Base-by-base conservation (phyloP, 2,113 vertebrate genomes). In the Motacilla alba region DNA sequence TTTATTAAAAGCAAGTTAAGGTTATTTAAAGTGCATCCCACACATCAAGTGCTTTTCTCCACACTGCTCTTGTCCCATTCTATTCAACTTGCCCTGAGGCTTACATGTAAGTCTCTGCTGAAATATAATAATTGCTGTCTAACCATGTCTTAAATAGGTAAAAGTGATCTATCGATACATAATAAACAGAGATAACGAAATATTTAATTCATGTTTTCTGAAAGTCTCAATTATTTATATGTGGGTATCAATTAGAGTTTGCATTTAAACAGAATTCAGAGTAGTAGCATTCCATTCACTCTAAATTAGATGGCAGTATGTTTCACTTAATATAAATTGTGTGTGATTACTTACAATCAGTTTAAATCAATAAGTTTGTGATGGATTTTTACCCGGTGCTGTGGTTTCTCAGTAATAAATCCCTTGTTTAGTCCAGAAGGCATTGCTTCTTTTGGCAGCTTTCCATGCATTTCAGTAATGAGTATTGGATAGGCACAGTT, bases 321-420 rank as follows among this genome's bases (percentile, higher is more conserved):
- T 96, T 97, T 97, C 89, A 95, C 89, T 97, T 97, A 89, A 95
- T 97, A 96, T 97, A 97, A 98, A 95, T 97, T 93, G 96, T 79
- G 63, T 93, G 94, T 97, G 96, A 97, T 97, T 95, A 96, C 95
- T 96, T 97, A 93, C 93, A 96, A 97, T 96, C 96, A 95, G 92
- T 87, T 96, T 95, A 97, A 97, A 94, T 96, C 97, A 97, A 97
- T 97, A 95, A 89, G 59, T 97, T 98, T 96, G 92, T 96, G 94
- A 95, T 97, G 89, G 97, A 97, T 97, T 97, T 94, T 97, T 97
- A 89, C 69, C 76, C 88, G 17, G 74, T 96, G 83, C 96, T 87
- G 80, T 95, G 70, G 88, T 92, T 95, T 92, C 90, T 90, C 80
- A 55, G 83, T 93, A 97, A 97, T 96, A 96, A 96, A 97, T 95